Evolutionary conservation across 2,797 vertebrate species (phyloP).

Genomic region (Myotis vivesi): DNA sequence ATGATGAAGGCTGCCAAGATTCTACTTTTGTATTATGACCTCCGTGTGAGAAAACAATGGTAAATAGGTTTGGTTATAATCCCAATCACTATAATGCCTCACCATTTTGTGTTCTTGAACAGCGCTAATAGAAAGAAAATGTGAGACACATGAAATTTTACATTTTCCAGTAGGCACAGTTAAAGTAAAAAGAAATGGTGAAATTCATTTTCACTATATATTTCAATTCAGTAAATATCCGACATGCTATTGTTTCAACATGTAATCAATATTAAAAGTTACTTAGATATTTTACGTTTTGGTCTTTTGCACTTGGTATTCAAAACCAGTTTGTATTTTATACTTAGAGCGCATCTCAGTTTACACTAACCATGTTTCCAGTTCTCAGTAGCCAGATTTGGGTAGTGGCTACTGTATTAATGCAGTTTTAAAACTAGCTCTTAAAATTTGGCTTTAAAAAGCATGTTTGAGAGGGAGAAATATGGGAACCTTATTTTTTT

Average conservation of each 20-base stretch:
- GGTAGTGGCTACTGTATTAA: not conserved
- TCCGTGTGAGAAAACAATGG: not conserved
- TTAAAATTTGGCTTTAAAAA: constrained; percentile 34
- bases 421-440: constrained; percentile 3
- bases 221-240: not conserved
- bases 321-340: not conserved
- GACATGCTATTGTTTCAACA: not conserved
- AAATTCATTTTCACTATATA: not conserved
- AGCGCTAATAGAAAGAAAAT: constrained; percentile 8
- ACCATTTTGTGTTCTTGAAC: not conserved
- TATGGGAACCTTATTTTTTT: not conserved
- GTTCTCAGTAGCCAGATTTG: not conserved
- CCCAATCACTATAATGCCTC: not conserved
- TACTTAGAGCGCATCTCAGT: not conserved
- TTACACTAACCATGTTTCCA: not conserved
- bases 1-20: constrained; percentile 12
- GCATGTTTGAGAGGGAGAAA: not conserved
- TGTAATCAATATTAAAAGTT: constrained; percentile 6
- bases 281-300: not conserved
- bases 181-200: not conserved
- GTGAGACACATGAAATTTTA: not conserved
- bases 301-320: not conserved
- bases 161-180: not conserved
- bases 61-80: not conserved
- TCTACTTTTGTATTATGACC: constrained; percentile 27